phyloP scores from a whole-genome alignment of 2,113 vertebrate species.

The Nanorana parkeri region DNA sequence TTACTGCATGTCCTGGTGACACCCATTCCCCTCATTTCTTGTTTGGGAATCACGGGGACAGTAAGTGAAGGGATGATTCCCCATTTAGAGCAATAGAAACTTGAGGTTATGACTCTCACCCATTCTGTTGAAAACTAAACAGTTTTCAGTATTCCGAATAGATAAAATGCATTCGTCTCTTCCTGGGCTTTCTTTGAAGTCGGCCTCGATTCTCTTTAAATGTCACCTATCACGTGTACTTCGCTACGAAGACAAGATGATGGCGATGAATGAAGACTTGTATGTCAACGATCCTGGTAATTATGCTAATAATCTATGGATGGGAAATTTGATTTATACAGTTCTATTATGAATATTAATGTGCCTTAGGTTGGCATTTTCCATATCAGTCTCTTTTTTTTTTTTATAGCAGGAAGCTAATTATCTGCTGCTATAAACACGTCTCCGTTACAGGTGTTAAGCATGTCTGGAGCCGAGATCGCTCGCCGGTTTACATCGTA shows the following conservation, averaged over 20 bases:
- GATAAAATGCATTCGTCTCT: neutral
- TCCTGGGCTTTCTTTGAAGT: neutral
- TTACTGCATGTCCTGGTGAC: no score
- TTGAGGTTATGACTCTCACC: no score
- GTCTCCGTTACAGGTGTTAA: neutral
- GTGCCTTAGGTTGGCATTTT: neutral
- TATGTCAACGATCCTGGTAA: conserved; percentile 14
- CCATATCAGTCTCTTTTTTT: conserved; percentile 8
- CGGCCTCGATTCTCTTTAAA: neutral
- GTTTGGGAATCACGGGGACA: no score
- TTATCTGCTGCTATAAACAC: neutral
- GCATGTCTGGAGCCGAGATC: conserved; percentile 3
- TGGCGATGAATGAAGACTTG: conserved; percentile 8
- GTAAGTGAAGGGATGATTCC: no score
- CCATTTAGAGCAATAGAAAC: no score
- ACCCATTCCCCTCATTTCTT: no score
- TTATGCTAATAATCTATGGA: neutral
- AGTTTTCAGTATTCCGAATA: no score
- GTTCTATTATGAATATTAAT: conserved; percentile 1
- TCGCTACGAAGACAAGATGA: neutral
- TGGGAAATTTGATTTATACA: conserved; percentile 15
- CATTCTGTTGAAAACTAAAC: no score
- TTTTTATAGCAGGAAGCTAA: neutral
- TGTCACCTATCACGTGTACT: neutral
- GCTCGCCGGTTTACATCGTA: neutral